Evolutionary conservation across 2,888 invertebrate genomes (phyloP), one percentile per base, ranked within the genome.

Genomic region (Branchellion lobata): DNA sequence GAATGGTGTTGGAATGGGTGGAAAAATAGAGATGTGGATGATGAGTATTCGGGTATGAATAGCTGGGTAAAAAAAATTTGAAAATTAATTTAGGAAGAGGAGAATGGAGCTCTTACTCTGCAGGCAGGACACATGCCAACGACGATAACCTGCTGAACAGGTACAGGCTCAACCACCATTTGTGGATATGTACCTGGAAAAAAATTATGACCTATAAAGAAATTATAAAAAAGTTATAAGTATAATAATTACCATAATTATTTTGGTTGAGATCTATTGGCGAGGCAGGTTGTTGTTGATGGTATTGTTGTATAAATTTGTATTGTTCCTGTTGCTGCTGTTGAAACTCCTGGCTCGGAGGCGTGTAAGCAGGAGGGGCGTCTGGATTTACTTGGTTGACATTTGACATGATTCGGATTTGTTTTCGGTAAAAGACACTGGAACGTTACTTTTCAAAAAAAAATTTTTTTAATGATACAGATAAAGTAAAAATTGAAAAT

Each of bases 51-150:
- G n/a, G n/a, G n/a, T n/a, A n/a, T n/a, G n/a, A n/a, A n/a, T n/a
- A n/a, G n/a, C n/a, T n/a, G n/a, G n/a, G n/a, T n/a, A n/a, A n/a
- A n/a, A n/a, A n/a, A n/a, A n/a, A n/a, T 14, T 74, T 74, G 51
- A 34, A 71, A 71, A 34, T 33, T 5, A n/a, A 72, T 72, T 72
- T 3, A 33, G n/a, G 40, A 40, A 8, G n/a, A n/a, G 40, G 40
- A 5, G 40, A 8, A 5, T 40, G 40, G 40, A 40, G 40, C 36
- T 85, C 88, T 87, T 85, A 91, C 93, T 83, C 94, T 90, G 86
- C 95, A 95, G 0, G 93, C 93, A 0, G 95, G 95, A 87, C 95
- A 95, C 1, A 92, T 93, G 0, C 94, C 94, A 0, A 95, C 92
- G 0, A 94, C 89, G 81, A 94, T 92, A 53, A 94, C 93, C 82